Percentiles rank a stretch among this genome's conserved stretches.
Conservation (phyloP, 2,113 vertebrate genomes). For the Haplochromis vanheusdeni region DNA sequence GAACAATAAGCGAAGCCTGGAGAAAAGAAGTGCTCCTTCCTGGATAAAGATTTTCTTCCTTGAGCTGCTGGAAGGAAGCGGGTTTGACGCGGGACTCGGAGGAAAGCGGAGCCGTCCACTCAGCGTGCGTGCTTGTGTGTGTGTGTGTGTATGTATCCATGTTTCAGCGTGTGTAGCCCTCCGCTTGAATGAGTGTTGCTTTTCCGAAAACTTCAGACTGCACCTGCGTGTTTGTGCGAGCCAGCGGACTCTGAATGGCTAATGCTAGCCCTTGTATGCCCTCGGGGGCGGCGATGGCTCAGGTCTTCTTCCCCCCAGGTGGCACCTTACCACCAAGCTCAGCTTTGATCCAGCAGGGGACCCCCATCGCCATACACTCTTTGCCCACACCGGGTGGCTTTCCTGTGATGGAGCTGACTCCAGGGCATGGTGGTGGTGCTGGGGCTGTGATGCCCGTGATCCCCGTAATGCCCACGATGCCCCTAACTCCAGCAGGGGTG, state of each 20-base stretch:
- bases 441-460: slow-evolving; percentile 3
- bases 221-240: not conserved
- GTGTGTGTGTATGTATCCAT: not conserved
- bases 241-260: slow-evolving; percentile 55
- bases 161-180: not conserved
- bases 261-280: slow-evolving; percentile 70
- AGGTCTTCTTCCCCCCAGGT: slow-evolving; percentile 62
- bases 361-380: slow-evolving; percentile 32
- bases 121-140: not conserved
- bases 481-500: slow-evolving; percentile 66
- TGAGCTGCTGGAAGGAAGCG: not conserved
- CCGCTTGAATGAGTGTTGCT: slow-evolving; percentile 25
- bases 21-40: slow-evolving; percentile 29
- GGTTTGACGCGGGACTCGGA: slow-evolving; percentile 16
- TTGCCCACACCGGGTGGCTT: slow-evolving; percentile 24
- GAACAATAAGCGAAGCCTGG: slow-evolving; percentile 24
- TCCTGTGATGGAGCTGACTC: slow-evolving; percentile 38
- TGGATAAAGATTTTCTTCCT: slow-evolving; percentile 44
- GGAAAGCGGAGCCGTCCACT: not conserved
- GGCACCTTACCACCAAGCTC: slow-evolving; percentile 47
- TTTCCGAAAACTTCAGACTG: not conserved
- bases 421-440: slow-evolving; percentile 31
- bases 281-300: slow-evolving; percentile 47
- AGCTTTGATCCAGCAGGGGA: slow-evolving; percentile 48
- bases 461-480: slow-evolving; percentile 1